Percentiles rank a stretch among this genome's conserved stretches.
These are phyloP conservation scores for Aphelenchoides fujianensis DNA, from an alignment of 1,140 invertebrate species.

Conservation along the genomic window DNA sequence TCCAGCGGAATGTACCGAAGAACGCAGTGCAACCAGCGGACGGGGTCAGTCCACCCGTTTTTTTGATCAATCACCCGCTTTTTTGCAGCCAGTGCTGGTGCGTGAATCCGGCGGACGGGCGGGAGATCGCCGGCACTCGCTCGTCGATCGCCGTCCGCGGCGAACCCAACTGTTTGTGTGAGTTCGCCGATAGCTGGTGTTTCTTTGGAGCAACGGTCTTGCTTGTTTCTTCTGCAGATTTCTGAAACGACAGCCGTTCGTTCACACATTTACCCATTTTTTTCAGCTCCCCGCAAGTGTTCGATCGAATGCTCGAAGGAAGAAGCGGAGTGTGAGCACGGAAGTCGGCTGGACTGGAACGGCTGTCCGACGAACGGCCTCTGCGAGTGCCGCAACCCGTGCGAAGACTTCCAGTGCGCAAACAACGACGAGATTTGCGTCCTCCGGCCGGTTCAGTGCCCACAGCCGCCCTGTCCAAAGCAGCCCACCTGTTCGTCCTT, in stretches of 20 bases:
- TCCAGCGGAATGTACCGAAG: constrained; percentile 33
- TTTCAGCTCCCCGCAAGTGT: constrained; percentile 37
- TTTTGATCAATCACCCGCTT: neutral
- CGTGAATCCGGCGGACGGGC: constrained; percentile 39
- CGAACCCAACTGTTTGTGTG: constrained; percentile 34
- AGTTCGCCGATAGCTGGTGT: neutral
- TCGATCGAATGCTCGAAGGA: constrained; percentile 27
- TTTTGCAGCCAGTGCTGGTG: constrained; percentile 50
- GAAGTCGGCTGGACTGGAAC: constrained; percentile 39
- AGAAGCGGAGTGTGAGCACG: constrained; percentile 37
- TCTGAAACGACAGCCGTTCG: too few species aligned
- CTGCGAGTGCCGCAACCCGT: constrained; percentile 48
- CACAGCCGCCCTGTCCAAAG: constrained; percentile 11
- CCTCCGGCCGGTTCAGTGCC: constrained; percentile 36
- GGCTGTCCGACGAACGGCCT: constrained; percentile 50
- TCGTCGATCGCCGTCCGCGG: constrained; percentile 17
- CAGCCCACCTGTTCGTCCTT: constrained; percentile 13
- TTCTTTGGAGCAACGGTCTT: too few species aligned
- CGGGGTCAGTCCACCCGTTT: constrained; percentile 17
- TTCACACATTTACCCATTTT: constrained; percentile 14
- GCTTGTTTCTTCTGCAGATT: too few species aligned
- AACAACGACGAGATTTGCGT: constrained; percentile 43
- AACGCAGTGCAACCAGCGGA: constrained; percentile 38
- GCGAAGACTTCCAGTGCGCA: constrained; percentile 49
- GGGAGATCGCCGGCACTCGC: constrained; percentile 41